phyloP scores from a whole-genome alignment of 1,140 invertebrate genomes.

The Tyrophagus putrescentiae region DNA sequence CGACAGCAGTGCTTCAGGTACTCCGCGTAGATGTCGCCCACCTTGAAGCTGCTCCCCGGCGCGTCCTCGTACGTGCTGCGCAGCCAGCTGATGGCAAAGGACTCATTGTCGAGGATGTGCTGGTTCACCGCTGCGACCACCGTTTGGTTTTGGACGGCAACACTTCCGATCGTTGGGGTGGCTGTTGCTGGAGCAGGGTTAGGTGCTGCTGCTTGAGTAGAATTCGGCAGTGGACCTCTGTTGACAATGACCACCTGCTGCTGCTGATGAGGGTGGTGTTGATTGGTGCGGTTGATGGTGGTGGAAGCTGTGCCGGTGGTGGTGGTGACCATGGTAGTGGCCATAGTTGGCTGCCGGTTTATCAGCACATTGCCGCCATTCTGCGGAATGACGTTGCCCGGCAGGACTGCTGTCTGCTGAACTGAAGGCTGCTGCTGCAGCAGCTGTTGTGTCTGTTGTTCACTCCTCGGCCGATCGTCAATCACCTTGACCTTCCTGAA shows the following conservation, averaged over 20 bases:
- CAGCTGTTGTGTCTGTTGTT: too few relatives aligned
- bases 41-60: constrained; percentile 41
- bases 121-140: too few relatives aligned
- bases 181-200: too few relatives aligned
- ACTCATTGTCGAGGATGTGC: constrained; percentile 28
- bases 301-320: background rate
- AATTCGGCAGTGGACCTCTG: too few relatives aligned
- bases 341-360: background rate
- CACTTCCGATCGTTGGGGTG: background rate
- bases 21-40: constrained; percentile 66
- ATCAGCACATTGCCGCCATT: too few relatives aligned
- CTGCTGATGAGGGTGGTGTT: background rate
- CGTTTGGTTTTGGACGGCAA: background rate
- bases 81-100: constrained; percentile 35
- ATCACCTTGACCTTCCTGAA: constrained; percentile 22
- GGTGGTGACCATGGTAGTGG: background rate
- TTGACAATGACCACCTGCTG: background rate
- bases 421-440: too few relatives aligned
- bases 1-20: constrained; percentile 65
- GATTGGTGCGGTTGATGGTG: background rate
- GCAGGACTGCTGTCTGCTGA: too few relatives aligned
- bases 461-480: constrained; percentile 13
- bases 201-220: too few relatives aligned
- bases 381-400: background rate
- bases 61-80: constrained; percentile 51